Conservation (phyloP, 2,797 vertebrate genomes). For the Hipposideros larvatus region DNA sequence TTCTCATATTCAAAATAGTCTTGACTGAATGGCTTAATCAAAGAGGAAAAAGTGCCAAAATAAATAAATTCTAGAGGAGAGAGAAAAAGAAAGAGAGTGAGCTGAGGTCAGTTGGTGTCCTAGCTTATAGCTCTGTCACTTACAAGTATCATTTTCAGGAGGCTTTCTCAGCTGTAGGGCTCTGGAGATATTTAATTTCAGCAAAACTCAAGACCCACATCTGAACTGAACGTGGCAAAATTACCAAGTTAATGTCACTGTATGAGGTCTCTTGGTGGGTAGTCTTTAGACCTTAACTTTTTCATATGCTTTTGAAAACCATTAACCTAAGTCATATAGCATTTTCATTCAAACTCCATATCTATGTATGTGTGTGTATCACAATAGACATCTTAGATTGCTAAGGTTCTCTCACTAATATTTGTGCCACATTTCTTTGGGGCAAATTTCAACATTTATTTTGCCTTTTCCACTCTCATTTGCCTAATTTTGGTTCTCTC, state of each 20-base stretch:
- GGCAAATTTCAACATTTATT: background rate
- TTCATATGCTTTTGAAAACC: background rate
- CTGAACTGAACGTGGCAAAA: background rate
- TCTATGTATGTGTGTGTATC: background rate
- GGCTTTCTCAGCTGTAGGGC: background rate
- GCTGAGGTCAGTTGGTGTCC: background rate
- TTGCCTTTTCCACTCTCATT: background rate
- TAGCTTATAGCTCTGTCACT: background rate
- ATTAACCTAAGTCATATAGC: background rate
- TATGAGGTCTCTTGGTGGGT: background rate
- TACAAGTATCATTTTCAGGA: background rate
- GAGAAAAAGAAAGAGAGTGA: background rate
- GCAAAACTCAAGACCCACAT: background rate
- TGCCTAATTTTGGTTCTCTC: background rate
- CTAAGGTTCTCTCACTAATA: background rate
- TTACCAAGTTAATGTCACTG: background rate
- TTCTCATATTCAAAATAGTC: background rate
- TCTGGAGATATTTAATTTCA: background rate
- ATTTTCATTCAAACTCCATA: background rate
- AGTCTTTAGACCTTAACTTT: background rate
- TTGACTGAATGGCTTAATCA: background rate
- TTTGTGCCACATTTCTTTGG: constrained; percentile 24
- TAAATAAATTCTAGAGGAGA: background rate
- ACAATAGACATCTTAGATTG: background rate
- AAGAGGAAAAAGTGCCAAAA: background rate